Evolutionary conservation across 2,797 vertebrate species (phyloP), one percentile per base, ranked within the genome.

Genomic region (Heteromormyrus szaboi): DNA sequence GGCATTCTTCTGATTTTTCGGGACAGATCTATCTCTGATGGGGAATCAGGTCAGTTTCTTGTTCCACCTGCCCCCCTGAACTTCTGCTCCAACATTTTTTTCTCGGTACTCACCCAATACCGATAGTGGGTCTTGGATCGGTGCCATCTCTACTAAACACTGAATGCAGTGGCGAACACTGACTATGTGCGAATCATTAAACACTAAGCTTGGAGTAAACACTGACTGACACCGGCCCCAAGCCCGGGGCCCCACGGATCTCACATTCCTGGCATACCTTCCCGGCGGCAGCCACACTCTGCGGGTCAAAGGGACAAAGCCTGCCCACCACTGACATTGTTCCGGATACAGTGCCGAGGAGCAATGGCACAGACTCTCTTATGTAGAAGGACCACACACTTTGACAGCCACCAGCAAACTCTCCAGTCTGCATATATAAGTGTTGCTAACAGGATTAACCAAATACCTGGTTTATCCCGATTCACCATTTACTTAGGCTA

Each of bases 201-300:
- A 62, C 19, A 11, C 48, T 46, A 25, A 53, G 19, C 48, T 51
- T 7, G 48, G 22, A 11, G 46, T 53, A 81, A 81, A 81, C 76
- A 46, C 76, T 37, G 72, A 22, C 81, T 29, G 44, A 53, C 85
- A 12, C 51, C 54, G 37, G 33, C 12, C 8, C 85, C 53, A 46
- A 50, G 44, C 22, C 37, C 1, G 44, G 56, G 79, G 91, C 91
- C 76, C 91, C 91, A 92, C 90, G 3, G 91, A n/a, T 37, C 9
- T 90, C 91, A 89, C 95, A 96, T 96, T 96, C 95, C 95, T 95
- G 92, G 91, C 94, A 91, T 96, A 94, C 94, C 88, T 93, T 92
- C 89, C 92, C 91, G 92, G 93, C 93, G 93, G 94, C 93, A 92
- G 91, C 86, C 90, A 17, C 79, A 89, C 89, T 91, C 92, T 92